Conservation (phyloP, 2,888 invertebrate species). For the Brenthis daphne region DNA sequence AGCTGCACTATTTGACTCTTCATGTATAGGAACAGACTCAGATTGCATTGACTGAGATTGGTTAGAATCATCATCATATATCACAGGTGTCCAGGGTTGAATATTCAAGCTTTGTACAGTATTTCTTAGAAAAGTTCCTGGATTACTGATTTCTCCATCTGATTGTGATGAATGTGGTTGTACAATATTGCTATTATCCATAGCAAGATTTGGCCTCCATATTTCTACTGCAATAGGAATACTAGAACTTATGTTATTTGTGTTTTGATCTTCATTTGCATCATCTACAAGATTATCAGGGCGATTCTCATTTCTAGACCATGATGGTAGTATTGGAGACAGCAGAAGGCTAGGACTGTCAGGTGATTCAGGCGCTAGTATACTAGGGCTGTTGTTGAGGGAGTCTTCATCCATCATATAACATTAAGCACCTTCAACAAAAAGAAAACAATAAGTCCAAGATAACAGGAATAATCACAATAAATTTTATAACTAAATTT, state of each 20-base stretch:
- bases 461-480: neutral
- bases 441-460: neutral
- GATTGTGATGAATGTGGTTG: slow-evolving; percentile 25
- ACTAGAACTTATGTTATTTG: neutral
- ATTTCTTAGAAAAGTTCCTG: slow-evolving; percentile 15
- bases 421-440: slow-evolving; percentile 17
- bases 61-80: slow-evolving; percentile 41
- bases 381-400: slow-evolving; percentile 41
- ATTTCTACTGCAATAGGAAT: neutral
- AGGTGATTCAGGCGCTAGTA: slow-evolving; percentile 43
- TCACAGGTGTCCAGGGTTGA: slow-evolving; percentile 32
- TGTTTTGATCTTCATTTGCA: neutral
- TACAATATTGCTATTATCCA: neutral
- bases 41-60: slow-evolving; percentile 40
- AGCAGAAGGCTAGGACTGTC: slow-evolving; percentile 40
- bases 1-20: slow-evolving; percentile 46
- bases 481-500: neutral
- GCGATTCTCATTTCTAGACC: slow-evolving; percentile 1
- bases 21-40: slow-evolving; percentile 42
- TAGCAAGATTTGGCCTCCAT: slow-evolving; percentile 4
- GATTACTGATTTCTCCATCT: neutral
- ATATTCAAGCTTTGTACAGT: slow-evolving; percentile 15
- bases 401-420: slow-evolving; percentile 37
- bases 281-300: neutral
- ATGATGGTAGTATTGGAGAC: slow-evolving; percentile 1